These are phyloP conservation scores for Hestina assimilis DNA, from an alignment of 1,140 invertebrate genomes.

Conservation along the genomic window DNA sequence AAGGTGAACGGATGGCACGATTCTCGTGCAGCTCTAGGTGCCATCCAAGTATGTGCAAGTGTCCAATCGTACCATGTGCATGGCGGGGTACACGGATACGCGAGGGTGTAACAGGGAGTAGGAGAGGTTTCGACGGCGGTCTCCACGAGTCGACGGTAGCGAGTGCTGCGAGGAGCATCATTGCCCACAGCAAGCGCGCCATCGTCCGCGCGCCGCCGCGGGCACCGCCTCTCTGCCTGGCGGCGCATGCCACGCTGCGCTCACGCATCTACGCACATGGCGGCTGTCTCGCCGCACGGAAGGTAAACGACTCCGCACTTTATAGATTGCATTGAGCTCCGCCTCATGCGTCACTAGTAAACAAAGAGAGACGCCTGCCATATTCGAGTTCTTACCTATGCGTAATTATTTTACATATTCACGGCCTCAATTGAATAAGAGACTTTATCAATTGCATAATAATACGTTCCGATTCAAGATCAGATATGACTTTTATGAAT, in stretches of 20 bases:
- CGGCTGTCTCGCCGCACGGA: slow-evolving; percentile 69
- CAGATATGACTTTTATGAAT: neutral
- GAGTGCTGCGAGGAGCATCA: slow-evolving; percentile 40
- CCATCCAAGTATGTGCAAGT: slow-evolving; percentile 62
- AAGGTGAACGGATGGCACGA: slow-evolving; percentile 60
- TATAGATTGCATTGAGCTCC: slow-evolving; percentile 63
- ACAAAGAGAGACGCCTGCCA: slow-evolving; percentile 67
- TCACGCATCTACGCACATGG: slow-evolving; percentile 72
- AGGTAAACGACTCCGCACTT: slow-evolving; percentile 73
- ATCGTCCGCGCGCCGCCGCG: slow-evolving; percentile 69
- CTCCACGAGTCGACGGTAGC: slow-evolving; percentile 42
- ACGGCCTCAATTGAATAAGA: slow-evolving; percentile 13
- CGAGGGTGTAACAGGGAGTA: slow-evolving; percentile 25
- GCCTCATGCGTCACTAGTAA: slow-evolving; percentile 71
- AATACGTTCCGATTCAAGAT: neutral
- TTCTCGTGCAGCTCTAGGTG: slow-evolving; percentile 64
- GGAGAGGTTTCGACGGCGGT: slow-evolving; percentile 32
- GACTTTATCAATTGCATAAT: slow-evolving; percentile 15
- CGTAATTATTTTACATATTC: slow-evolving; percentile 32
- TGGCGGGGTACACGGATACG: slow-evolving; percentile 33
- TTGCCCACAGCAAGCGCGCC: slow-evolving; percentile 66
- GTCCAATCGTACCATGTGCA: slow-evolving; percentile 39
- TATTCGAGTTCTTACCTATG: slow-evolving; percentile 47
- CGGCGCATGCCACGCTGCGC: slow-evolving; percentile 53
- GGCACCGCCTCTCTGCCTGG: slow-evolving; percentile 55